Evolutionary conservation across 2,797 vertebrate species (phyloP).

Genomic region (Manis crassicaudata): DNA sequence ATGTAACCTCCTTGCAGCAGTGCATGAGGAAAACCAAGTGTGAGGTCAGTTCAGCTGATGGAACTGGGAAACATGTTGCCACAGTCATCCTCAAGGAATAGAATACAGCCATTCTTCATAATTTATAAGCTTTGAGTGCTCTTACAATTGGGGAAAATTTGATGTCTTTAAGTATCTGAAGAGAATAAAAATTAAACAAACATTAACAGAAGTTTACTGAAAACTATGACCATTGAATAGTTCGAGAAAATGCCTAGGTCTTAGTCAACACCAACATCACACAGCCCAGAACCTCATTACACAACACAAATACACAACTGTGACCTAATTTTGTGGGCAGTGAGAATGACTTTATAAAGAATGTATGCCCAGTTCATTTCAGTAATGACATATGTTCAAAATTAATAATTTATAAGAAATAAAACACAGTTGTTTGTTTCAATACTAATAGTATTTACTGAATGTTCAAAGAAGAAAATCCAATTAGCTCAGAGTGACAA

Average conservation of each 20-base stretch:
- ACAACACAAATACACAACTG: neutral
- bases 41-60: neutral
- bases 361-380: conserved; percentile 8
- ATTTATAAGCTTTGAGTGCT: conserved; percentile 69
- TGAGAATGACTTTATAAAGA: conserved; percentile 52
- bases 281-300: conserved; percentile 13
- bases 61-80: neutral
- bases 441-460: conserved; percentile 67
- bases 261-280: neutral
- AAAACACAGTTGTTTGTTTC: conserved; percentile 54
- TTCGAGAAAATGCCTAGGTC: conserved; percentile 16
- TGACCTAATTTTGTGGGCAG: conserved; percentile 24
- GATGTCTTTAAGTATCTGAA: conserved; percentile 45
- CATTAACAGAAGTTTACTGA: conserved; percentile 22
- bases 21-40: neutral
- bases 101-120: conserved; percentile 58
- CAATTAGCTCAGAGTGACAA: conserved; percentile 71
- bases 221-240: conserved; percentile 50
- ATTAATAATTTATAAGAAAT: conserved; percentile 58
- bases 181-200: conserved; percentile 66
- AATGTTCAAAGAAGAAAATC: conserved; percentile 74
- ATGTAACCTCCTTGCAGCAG: neutral
- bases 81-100: neutral
- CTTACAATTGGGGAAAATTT: conserved; percentile 38
- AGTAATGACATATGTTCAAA: conserved; percentile 67